These are phyloP conservation scores for Spilarctia lutea DNA, from an alignment of 2,888 invertebrate species.

Conservation along the genomic window DNA sequence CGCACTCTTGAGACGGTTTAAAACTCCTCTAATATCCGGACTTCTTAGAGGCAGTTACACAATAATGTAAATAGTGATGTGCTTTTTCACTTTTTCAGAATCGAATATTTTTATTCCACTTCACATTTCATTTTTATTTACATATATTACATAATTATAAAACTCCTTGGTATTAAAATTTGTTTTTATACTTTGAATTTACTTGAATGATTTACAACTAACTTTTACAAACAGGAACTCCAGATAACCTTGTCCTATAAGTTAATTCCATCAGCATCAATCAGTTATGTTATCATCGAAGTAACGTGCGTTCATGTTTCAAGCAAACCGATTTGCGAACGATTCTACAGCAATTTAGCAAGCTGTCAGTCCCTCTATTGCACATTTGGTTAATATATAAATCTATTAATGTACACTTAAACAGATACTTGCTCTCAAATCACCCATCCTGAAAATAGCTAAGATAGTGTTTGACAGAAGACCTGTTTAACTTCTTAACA, in stretches of 20 bases:
- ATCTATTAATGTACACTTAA: too few species aligned
- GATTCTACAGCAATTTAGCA: background rate
- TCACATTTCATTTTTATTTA: too few species aligned
- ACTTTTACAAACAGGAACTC: background rate
- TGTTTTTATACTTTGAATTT: too few species aligned
- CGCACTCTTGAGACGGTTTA: slow-evolving; percentile 24
- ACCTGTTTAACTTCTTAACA: too few species aligned
- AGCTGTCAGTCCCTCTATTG: background rate
- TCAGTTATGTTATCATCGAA: background rate
- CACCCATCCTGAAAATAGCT: background rate
- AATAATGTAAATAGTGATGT: slow-evolving; percentile 28
- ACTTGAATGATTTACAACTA: background rate
- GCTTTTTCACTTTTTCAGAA: background rate
- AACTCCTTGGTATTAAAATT: too few species aligned
- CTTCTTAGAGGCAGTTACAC: background rate
- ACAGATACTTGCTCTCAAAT: too few species aligned
- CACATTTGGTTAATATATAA: background rate
- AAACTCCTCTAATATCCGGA: slow-evolving; percentile 22
- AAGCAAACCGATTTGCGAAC: background rate
- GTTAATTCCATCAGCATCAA: background rate
- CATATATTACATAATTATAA: too few species aligned
- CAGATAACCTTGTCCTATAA: background rate
- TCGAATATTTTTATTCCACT: background rate
- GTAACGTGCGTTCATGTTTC: background rate
- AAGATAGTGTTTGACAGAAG: background rate